A percentile compares a stretch with the other conserved stretches of the same genome.
phyloP scores from a whole-genome alignment of 2,113 vertebrate genomes.

The crab-eating macaque (Macaca fascicularis) region T2T-MFA8v1.1 NC_088376.1:2426501-2427000 shows the following conservation, averaged over 20 bases:
- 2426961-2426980: background rate
- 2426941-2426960: accelerated
- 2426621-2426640: background rate
- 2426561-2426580: background rate
- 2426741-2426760: background rate
- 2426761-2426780: background rate
- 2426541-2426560: background rate
- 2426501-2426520: background rate
- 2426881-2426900: background rate
- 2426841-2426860: background rate
- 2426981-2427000: background rate
- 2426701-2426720: background rate
- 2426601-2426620: background rate
- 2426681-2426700: background rate
- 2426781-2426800: background rate
- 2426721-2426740: background rate
- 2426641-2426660: background rate
- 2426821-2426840: too few species aligned
- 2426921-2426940: background rate
- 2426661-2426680: background rate
- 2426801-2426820: background rate
- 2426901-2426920: background rate
- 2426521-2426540: background rate
- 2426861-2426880: accelerated
- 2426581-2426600: background rate